These are phyloP conservation scores for Bombyx mandarina DNA, from an alignment of 1,140 invertebrate genomes.

Conservation along the genomic window DNA sequence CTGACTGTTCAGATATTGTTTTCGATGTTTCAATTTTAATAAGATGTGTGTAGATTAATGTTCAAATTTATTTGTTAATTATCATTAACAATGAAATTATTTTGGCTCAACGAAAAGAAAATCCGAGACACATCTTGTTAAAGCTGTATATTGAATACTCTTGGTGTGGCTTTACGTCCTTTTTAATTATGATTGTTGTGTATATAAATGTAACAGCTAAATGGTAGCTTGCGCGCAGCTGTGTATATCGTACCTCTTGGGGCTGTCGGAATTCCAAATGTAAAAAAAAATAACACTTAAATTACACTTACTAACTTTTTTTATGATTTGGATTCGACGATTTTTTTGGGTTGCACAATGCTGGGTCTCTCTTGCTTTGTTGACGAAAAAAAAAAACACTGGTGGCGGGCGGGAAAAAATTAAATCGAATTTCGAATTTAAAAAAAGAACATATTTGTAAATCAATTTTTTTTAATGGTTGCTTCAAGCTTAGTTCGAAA, in stretches of 20 bases:
- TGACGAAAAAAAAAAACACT: constrained; percentile 12
- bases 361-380: constrained; percentile 40
- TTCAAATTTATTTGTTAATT: too few relatives aligned
- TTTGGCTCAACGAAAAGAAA: too few relatives aligned
- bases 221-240: constrained; percentile 60
- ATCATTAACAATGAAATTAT: too few relatives aligned
- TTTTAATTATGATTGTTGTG: constrained; percentile 13
- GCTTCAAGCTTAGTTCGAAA: too few relatives aligned
- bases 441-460: not conserved
- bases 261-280: constrained; percentile 41
- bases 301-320: constrained; percentile 18
- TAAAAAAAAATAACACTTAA: constrained; percentile 12
- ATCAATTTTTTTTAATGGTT: too few relatives aligned
- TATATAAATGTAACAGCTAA: constrained; percentile 50
- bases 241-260: constrained; percentile 63
- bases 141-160: too few relatives aligned
- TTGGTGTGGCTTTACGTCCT: too few relatives aligned
- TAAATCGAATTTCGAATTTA: constrained; percentile 1
- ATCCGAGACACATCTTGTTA: too few relatives aligned
- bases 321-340: constrained; percentile 24
- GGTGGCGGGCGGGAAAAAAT: constrained; percentile 44
- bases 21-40: too few relatives aligned
- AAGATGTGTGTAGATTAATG: too few relatives aligned
- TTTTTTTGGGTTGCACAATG: constrained; percentile 31
- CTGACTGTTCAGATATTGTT: too few relatives aligned